Evolutionary conservation across 2,888 invertebrate species (phyloP).

Genomic region (Hirtodrosophila confusa): DNA sequence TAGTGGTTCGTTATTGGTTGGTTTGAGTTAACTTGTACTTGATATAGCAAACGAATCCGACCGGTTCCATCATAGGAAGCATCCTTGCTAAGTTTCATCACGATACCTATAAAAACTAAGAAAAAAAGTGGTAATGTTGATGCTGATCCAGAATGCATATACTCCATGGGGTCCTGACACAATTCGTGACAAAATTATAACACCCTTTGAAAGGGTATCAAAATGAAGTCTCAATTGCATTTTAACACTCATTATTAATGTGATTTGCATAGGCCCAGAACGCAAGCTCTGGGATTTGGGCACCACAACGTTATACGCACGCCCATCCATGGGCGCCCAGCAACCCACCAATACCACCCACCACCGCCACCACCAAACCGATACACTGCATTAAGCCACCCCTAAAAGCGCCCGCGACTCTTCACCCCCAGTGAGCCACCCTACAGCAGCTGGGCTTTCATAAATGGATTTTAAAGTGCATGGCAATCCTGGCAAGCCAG

Average conservation of each 20-base stretch:
- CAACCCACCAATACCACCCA: background rate
- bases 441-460: slow-evolving; percentile 44
- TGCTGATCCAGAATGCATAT: too few species aligned
- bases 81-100: too few species aligned
- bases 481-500: slow-evolving; percentile 58
- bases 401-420: slow-evolving; percentile 17
- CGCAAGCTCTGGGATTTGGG: slow-evolving; percentile 42
- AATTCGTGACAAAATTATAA: too few species aligned
- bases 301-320: slow-evolving; percentile 1
- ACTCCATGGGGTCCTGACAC: too few species aligned
- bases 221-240: slow-evolving; percentile 54
- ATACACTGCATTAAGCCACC: slow-evolving; percentile 29
- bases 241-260: slow-evolving; percentile 70
- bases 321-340: slow-evolving; percentile 1
- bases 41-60: too few species aligned
- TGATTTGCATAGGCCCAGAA: slow-evolving; percentile 52
- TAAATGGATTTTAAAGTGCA: slow-evolving; percentile 75
- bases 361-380: slow-evolving; percentile 13
- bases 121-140: too few species aligned
- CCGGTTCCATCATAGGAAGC: too few species aligned
- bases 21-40: too few species aligned
- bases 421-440: slow-evolving; percentile 29
- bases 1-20: too few species aligned
- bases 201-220: too few species aligned
- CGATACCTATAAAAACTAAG: too few species aligned